Conservation (phyloP, 1,140 invertebrate species). For the Ceratina calcarata region DNA sequence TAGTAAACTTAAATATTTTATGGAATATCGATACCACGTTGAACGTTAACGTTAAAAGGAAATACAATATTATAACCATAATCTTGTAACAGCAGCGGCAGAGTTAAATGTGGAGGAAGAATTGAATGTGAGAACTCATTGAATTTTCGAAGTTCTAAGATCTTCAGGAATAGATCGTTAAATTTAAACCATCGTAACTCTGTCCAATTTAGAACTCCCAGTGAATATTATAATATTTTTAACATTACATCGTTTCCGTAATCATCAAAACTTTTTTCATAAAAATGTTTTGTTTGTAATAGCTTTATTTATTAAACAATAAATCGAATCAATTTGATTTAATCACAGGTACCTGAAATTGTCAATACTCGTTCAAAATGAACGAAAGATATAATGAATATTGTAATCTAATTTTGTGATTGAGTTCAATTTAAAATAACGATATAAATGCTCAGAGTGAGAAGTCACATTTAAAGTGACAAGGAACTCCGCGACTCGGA, state of each 20-base stretch:
- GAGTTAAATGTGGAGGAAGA: not conserved
- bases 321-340: too few species aligned
- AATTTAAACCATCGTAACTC: not conserved
- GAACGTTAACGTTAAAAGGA: slow-evolving; percentile 7
- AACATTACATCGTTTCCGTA: not conserved
- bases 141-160: not conserved
- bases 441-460: not conserved
- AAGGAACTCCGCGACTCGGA: not conserved
- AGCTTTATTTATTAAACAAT: too few species aligned
- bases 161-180: not conserved
- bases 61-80: slow-evolving; percentile 1
- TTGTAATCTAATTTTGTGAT: not conserved
- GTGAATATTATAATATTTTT: not conserved
- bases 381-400: not conserved
- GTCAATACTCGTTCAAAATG: not conserved
- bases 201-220: not conserved
- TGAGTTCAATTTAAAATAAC: too few species aligned
- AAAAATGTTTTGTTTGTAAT: too few species aligned
- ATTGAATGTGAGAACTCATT: not conserved
- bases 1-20: not conserved
- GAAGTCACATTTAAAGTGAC: slow-evolving; percentile 15
- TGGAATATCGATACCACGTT: not conserved
- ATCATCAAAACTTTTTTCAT: not conserved
- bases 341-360: too few species aligned
- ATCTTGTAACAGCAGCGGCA: not conserved